A percentile compares a stretch with the other conserved stretches of the same genome.
phyloP scores from a whole-genome alignment of 2,797 vertebrate genomes.

The Pangasius krempfi region DNA sequence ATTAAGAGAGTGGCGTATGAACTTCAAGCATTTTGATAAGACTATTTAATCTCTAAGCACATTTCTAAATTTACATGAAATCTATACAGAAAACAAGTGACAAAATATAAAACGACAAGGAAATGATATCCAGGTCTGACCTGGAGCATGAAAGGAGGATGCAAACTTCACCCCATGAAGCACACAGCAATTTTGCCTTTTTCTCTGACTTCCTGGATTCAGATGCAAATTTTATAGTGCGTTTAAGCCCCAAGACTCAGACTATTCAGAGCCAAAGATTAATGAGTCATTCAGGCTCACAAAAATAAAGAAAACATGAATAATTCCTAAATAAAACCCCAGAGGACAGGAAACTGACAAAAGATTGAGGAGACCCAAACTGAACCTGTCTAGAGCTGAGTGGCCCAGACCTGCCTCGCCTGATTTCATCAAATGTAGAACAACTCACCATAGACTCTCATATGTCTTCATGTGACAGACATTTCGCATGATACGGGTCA shows the following conservation, averaged over 20 bases:
- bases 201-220: conserved; percentile 9
- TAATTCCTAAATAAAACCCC: conserved; percentile 47
- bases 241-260: conserved; percentile 30
- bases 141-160: conserved; percentile 20
- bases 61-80: not conserved
- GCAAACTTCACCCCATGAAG: conserved; percentile 4
- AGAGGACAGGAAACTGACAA: conserved; percentile 26
- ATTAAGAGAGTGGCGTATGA: not conserved
- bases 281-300: conserved; percentile 48
- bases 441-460: not conserved
- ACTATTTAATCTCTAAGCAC: not conserved
- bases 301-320: conserved; percentile 53
- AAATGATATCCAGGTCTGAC: conserved; percentile 18
- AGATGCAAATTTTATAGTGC: conserved; percentile 35
- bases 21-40: not conserved
- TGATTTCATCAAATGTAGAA: conserved; percentile 11
- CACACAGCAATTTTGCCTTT: conserved; percentile 17
- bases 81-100: not conserved
- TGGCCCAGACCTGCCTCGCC: conserved; percentile 38
- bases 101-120: not conserved
- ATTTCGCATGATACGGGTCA: not conserved
- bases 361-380: conserved; percentile 35
- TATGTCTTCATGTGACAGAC: not conserved
- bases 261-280: conserved; percentile 33
- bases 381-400: conserved; percentile 38